Base-by-base conservation (phyloP, 2,113 vertebrate species). In the Daboia siamensis region DNA sequence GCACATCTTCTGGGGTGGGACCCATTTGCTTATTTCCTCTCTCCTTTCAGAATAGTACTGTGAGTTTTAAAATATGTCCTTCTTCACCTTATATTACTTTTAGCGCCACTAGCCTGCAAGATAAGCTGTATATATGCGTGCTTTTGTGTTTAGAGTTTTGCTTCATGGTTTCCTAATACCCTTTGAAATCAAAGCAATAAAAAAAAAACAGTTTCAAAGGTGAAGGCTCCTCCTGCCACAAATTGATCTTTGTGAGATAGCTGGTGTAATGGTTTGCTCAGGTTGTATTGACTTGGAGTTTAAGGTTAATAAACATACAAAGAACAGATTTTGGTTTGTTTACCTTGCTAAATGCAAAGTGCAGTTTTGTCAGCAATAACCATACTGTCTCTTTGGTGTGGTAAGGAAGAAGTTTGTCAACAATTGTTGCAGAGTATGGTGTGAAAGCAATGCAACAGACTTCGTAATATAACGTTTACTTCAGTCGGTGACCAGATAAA, bases 191-290 rank as follows among this genome's bases (percentile, higher is more conserved):
- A 23, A 64, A 86, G 88, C 92, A 86, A 54, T 93, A 52, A 86
- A 86, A 90, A 92, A 55, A 2, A 89, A 39, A 23, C 52, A 39
- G 29, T 90, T 92, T 92, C 92, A 92, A 92, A 90, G 92, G 88
- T 90, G 88, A 93, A 90, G 92, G 88, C 86, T 90, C 44, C 88
- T 61, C 88, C 74, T 61, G 74, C 74, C n/a, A 48, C n/a, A 8
- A 26, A 51, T 52, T 90, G 56, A 86, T 87, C 64, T 88, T 26
- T 56, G 39, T 0, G 39, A 80, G 86, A 88, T 80, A 88, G 80
- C 15, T 9, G 91, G 86, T 88, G 24, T 89, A 92, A 87, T n/a
- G n/a, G 74, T 74, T 88, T 44, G 21, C 52, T 26, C 52, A 56
- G 33, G 52, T 88, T 88, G 80, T 88, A 89, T 80, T 88, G 64